Evolutionary conservation across 1,140 invertebrate genomes (phyloP), one percentile per base, ranked within the genome.

Genomic region (Tachypleus tridentatus): DNA sequence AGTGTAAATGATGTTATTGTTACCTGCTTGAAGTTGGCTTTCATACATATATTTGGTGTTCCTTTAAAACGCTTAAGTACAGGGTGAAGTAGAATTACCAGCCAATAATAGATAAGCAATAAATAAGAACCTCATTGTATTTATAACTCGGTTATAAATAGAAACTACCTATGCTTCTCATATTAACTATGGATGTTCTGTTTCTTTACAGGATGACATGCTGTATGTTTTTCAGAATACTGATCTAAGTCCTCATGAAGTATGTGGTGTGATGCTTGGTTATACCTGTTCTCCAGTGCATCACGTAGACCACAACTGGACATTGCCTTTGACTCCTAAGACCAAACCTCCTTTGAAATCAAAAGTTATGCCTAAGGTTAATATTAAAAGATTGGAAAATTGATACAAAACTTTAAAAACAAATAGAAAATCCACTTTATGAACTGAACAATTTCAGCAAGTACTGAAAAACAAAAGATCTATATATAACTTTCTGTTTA

Each of bases 251-350:
- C 87, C 91, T 1, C 84, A 90, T 70, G 90, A 93, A 76, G 87
- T 94, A 54, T 95, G 92, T 76, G 92, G 89, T 73, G 90, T 93
- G 73, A 85, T 93, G 0, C 90, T 95, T 56, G 91, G 91, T 1
- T 89, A 93, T 72, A 89, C 87, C 49, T 95, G 92, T 73, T 90
- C 88, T 3, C 86, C 64, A 8, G 65, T 64, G 29, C 72, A 67
- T 65, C 91, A 91, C 76, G 89, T 90, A 0, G 85, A 87, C 49
- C 89, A 93, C 71, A 89, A 94, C 66, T 95, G 92, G 92, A 85
- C 88, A 72, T 87, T 94, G 0, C 82, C 85, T 4, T 90, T 94
- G 71, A 89, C 91, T 4, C 89, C 89, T 0, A 87, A 93, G 49
- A 86, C 87, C 0, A 93, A 95, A 74, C 91, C 89, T 9, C 76